Evolutionary conservation across 2,113 vertebrate genomes (phyloP).

Genomic region (Regulus satrapa): DNA sequence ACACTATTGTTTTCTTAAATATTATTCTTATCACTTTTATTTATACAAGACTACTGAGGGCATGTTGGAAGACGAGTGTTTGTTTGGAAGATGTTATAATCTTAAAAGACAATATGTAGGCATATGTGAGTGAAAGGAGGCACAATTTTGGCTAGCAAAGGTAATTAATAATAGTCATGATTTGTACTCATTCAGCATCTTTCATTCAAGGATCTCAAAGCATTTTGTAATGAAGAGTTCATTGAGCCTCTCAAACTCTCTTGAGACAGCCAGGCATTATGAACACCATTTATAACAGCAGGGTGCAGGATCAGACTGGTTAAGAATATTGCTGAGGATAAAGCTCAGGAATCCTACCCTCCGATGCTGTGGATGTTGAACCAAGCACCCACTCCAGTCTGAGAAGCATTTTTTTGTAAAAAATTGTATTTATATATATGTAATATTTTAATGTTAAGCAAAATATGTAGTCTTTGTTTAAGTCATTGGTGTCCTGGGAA

Average conservation of each 20-base stretch:
- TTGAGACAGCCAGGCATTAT: constrained; percentile 27
- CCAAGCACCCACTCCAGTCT: background rate
- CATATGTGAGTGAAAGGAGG: background rate
- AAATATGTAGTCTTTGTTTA: constrained; percentile 57
- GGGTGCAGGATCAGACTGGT: constrained; percentile 39
- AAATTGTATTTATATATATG: constrained; percentile 27
- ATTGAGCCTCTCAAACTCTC: constrained; percentile 39
- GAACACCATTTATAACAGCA: constrained; percentile 42
- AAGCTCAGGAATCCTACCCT: background rate
- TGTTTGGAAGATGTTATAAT: background rate
- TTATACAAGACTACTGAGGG: background rate
- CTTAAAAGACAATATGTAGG: background rate
- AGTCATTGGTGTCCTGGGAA: constrained; percentile 53
- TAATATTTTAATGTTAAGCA: constrained; percentile 46
- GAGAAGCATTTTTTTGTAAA: background rate
- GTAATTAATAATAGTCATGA: constrained; percentile 56
- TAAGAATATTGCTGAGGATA: constrained; percentile 1
- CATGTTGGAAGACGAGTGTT: background rate
- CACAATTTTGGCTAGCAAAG: background rate
- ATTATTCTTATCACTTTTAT: background rate
- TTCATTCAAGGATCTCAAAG: constrained; percentile 59
- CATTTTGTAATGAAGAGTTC: constrained; percentile 46
- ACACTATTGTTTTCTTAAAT: background rate
- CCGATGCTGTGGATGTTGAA: background rate
- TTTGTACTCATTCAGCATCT: constrained; percentile 59